phyloP scores from a whole-genome alignment of 1,140 invertebrate species.

The Ceratina japonica region DNA sequence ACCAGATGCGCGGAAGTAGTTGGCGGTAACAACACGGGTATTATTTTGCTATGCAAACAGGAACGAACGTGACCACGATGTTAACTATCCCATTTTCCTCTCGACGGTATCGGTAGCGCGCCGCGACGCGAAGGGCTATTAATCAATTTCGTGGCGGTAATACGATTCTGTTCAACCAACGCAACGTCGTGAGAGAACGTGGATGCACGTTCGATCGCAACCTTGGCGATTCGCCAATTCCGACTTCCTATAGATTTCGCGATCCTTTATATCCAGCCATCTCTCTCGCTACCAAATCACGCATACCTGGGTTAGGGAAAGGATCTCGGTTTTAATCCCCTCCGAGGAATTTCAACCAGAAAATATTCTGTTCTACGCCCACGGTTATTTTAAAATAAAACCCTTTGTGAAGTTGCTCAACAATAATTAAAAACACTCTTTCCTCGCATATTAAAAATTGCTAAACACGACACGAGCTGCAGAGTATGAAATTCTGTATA shows the following conservation, averaged over 20 bases:
- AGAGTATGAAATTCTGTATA: too few species aligned
- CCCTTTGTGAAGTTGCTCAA: not conserved
- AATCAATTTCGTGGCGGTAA: slow-evolving; percentile 41
- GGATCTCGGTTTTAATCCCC: too few species aligned
- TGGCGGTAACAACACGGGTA: not conserved
- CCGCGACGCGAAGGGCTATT: slow-evolving; percentile 26
- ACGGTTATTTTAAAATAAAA: too few species aligned
- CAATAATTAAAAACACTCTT: not conserved
- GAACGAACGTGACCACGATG: slow-evolving; percentile 37
- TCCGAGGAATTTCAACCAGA: too few species aligned
- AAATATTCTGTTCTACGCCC: too few species aligned
- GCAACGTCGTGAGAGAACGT: slow-evolving; percentile 11
- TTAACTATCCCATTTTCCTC: slow-evolving; percentile 43
- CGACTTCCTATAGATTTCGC: slow-evolving; percentile 23
- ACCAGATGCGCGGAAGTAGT: not conserved
- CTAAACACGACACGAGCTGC: too few species aligned
- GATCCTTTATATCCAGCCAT: not conserved
- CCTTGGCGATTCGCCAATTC: slow-evolving; percentile 17
- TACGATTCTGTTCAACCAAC: slow-evolving; percentile 26
- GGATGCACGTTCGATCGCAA: slow-evolving; percentile 21
- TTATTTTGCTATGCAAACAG: slow-evolving; percentile 46
- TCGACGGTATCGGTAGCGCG: slow-evolving; percentile 4
- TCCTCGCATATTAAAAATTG: too few species aligned
- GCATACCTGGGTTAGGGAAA: not conserved
- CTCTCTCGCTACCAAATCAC: not conserved